Base-by-base conservation (phyloP, 2,888 invertebrate species). In the Caenorhabditis macrosperma region DNA sequence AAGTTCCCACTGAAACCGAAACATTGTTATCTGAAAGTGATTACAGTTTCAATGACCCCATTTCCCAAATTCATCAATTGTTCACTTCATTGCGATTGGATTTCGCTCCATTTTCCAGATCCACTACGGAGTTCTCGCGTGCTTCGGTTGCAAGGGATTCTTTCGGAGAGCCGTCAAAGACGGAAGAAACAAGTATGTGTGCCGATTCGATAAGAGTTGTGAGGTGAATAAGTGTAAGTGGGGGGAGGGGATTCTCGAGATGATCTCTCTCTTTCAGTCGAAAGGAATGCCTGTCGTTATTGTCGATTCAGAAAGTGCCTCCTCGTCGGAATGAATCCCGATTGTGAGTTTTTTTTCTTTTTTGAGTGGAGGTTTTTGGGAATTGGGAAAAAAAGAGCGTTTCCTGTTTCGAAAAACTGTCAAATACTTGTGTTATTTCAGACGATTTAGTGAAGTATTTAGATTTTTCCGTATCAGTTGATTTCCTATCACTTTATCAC, bases 91-190 rank as follows among this genome's bases (percentile, higher is more conserved):
- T n/a, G n/a, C n/a, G n/a, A n/a, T n/a, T n/a, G n/a, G n/a, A n/a
- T n/a, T n/a, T n/a, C n/a, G n/a, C n/a, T n/a, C n/a, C n/a, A n/a
- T n/a, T 28, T 44, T 76, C 50, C 66, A 85, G 82, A 78, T 85
- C 15, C 88, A 88, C 67, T 88, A 88, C 68, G 88, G 88, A 30
- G 85, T 86, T 12, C 78, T 88, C 20, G 88, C 87, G 4, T 88
- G 88, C 72, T 88, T 88, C 66, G 87, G 87, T 0, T 87, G 85
- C 54, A 85, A 86, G 76, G 88, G 88, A 17, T 88, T 88, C 74
- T 88, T 88, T 57, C 84, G 88, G 10, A 71, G 88, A 50, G 88
- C 88, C 1, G 88, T 88, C 9, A 88, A 88, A 78, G 87, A 88
- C 46, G 88, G 88, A 2, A 61, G 88, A 26, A 88, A 88, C 67